phyloP scores from a whole-genome alignment of 1,140 invertebrate genomes.

The Babylonia areolata region DNA sequence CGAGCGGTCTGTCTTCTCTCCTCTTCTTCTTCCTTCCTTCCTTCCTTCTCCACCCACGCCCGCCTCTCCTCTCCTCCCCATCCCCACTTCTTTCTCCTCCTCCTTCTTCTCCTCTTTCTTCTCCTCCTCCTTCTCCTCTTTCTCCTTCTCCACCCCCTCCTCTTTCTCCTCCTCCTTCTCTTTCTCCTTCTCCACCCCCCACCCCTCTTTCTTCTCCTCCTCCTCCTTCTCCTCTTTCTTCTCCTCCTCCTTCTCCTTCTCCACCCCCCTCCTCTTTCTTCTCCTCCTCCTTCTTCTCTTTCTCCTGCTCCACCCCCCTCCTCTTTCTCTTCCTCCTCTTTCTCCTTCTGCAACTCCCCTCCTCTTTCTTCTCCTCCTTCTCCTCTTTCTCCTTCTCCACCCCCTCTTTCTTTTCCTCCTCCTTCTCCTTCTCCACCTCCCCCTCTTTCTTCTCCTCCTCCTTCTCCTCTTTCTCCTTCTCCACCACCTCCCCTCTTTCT shows the following conservation, averaged over 20 bases:
- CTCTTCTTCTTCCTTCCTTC: not conserved
- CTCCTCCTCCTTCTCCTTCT: not conserved
- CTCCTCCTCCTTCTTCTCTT: too few relatives aligned
- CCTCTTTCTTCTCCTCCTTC: not conserved
- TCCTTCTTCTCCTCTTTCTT: not conserved
- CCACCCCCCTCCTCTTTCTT: too few relatives aligned
- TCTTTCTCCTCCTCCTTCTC: not conserved
- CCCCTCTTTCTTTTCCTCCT: too few relatives aligned
- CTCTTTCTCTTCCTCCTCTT: not conserved
- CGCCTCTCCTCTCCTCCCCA: not conserved
- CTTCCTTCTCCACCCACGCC: not conserved
- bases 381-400: not conserved
- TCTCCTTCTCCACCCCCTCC: not conserved
- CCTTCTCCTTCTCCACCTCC: not conserved
- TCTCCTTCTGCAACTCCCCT: not conserved
- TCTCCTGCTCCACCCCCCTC: not conserved
- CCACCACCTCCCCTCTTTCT: not conserved
- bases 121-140: not conserved
- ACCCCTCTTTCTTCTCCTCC: not conserved
- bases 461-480: not conserved
- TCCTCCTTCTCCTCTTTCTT: not conserved
- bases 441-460: not conserved
- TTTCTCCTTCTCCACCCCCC: not conserved
- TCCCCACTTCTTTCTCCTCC: not conserved
- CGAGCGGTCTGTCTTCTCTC: not conserved